Conservation (phyloP, 2,113 vertebrate species). For the Trogon surrucura region DNA sequence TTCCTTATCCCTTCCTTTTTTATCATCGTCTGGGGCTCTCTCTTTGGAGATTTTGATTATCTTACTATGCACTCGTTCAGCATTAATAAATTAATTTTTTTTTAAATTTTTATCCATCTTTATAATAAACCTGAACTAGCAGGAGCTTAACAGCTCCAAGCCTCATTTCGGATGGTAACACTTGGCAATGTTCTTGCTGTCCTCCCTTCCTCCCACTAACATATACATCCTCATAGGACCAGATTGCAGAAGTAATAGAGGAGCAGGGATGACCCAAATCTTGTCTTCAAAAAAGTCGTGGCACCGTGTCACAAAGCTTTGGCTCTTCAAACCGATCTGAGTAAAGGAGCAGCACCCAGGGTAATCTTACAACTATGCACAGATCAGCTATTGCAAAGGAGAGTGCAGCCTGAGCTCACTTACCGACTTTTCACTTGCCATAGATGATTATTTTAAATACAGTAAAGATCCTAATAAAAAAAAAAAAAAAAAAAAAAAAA, state of each 20-base stretch:
- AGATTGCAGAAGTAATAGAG: background rate
- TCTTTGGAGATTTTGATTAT: slow-evolving; percentile 33
- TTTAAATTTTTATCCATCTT: slow-evolving; percentile 1
- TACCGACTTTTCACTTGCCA: background rate
- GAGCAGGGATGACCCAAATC: background rate
- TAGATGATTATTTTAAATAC: slow-evolving; percentile 41
- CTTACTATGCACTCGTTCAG: background rate
- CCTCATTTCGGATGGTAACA: background rate
- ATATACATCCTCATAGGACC: background rate
- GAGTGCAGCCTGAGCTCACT: slow-evolving; percentile 32
- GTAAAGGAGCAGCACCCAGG: background rate
- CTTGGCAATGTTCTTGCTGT: background rate
- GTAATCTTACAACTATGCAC: slow-evolving; percentile 47
- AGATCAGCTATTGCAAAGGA: slow-evolving; percentile 19
- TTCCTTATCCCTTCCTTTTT: background rate
- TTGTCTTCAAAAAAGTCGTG: background rate
- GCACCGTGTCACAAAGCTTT: background rate
- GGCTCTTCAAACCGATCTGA: slow-evolving; percentile 5
- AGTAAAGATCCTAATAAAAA: background rate
- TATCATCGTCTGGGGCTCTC: background rate
- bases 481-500: background rate
- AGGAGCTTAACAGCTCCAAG: slow-evolving; percentile 5
- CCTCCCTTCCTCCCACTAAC: background rate
- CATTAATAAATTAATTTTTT: slow-evolving; percentile 21
- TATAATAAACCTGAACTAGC: background rate